Evolutionary conservation across 2,113 vertebrate species (phyloP).

Genomic region (Passer montanus): DNA sequence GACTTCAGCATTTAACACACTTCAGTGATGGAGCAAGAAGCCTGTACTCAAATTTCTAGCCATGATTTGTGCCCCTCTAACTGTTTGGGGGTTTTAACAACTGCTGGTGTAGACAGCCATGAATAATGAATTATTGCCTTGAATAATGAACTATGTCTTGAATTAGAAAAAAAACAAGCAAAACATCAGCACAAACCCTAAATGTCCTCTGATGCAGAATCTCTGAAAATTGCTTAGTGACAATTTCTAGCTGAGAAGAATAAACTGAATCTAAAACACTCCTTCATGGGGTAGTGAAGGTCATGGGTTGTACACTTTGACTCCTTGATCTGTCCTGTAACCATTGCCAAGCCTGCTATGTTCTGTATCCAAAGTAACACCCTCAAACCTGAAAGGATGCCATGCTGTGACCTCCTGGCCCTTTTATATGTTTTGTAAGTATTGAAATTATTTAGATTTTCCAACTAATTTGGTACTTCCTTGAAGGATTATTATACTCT

Average conservation of each 20-base stretch:
- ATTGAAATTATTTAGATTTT: neutral
- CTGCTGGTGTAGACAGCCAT: neutral
- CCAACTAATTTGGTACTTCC: neutral
- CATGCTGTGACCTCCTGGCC: neutral
- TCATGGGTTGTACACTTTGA: accelerated
- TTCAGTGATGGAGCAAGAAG: neutral
- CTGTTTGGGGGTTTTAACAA: neutral
- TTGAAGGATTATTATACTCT: neutral
- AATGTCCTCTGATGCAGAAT: neutral
- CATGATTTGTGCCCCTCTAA: neutral
- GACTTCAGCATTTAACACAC: neutral
- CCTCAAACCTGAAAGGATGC: neutral
- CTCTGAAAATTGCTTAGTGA: neutral
- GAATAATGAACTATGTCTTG: neutral
- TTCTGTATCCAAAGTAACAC: neutral
- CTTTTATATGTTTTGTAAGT: neutral
- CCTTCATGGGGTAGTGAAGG: neutral
- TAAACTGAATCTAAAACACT: neutral
- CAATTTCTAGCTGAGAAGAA: neutral
- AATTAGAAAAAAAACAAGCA: neutral
- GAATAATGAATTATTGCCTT: neutral
- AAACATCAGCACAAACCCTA: neutral
- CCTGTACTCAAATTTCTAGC: neutral
- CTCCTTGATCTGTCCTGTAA: neutral
- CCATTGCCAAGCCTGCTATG: accelerated